Conservation (phyloP, 1,140 invertebrate genomes). For the Caenorhabditis inopinata region DNA sequence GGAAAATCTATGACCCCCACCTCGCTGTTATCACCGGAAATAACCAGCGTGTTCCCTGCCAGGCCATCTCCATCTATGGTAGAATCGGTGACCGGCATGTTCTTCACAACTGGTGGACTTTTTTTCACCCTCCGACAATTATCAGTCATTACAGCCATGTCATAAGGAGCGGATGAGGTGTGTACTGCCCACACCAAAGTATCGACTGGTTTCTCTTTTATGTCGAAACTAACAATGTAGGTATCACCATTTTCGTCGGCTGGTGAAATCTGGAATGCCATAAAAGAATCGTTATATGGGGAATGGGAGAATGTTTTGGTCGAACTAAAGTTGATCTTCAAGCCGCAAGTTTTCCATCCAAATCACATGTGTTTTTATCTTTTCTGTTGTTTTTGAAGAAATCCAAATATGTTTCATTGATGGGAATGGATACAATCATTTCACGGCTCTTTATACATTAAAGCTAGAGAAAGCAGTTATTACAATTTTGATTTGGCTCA, state of each 20-base stretch:
- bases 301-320: too few species aligned
- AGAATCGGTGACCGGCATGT: constrained; percentile 14
- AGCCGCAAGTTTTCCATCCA: neutral
- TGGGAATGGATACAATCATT: neutral
- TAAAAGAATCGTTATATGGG: neutral
- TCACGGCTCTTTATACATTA: neutral
- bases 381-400: neutral
- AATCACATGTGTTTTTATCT: constrained; percentile 29
- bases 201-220: constrained; percentile 17
- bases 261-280: constrained; percentile 4
- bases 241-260: constrained; percentile 25
- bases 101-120: constrained; percentile 32
- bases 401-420: neutral
- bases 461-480: neutral
- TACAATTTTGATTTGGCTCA: constrained; percentile 8
- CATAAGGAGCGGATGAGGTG: constrained; percentile 36
- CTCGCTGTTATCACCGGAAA: constrained; percentile 31
- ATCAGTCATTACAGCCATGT: constrained; percentile 40
- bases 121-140: constrained; percentile 37
- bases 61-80: constrained; percentile 25
- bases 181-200: constrained; percentile 34
- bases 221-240: constrained; percentile 28
- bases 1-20: neutral
- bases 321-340: neutral
- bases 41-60: constrained; percentile 33